These are phyloP conservation scores for Diadophis punctatus DNA, from an alignment of 2,113 vertebrate genomes.

Conservation along the genomic window DNA sequence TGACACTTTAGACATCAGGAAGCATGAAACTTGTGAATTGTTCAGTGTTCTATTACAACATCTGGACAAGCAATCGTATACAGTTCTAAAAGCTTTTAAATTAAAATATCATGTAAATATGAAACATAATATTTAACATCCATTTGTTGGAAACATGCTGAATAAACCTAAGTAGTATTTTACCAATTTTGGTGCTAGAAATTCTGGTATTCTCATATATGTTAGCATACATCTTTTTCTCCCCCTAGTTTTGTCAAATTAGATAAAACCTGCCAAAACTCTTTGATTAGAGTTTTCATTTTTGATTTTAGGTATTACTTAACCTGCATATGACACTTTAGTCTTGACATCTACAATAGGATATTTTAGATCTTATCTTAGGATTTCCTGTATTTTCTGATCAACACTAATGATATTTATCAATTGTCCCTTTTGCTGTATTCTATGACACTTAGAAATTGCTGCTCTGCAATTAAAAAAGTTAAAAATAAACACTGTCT, in stretches of 20 bases:
- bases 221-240: slow-evolving; percentile 3
- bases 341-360: slow-evolving; percentile 45
- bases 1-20: slow-evolving; percentile 79
- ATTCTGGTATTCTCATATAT: slow-evolving; percentile 29
- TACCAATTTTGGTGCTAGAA: slow-evolving; percentile 24
- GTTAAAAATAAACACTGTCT: slow-evolving; percentile 40
- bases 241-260: slow-evolving; percentile 33
- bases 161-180: slow-evolving; percentile 43
- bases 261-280: slow-evolving; percentile 28
- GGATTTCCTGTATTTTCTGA: slow-evolving; percentile 29
- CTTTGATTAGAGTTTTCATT: slow-evolving; percentile 13
- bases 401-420: not conserved
- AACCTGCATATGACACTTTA: not conserved
- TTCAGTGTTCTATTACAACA: slow-evolving; percentile 59
- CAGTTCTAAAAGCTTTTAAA: slow-evolving; percentile 35
- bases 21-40: slow-evolving; percentile 91
- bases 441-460: slow-evolving; percentile 51
- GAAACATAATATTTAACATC: slow-evolving; percentile 44
- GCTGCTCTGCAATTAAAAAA: slow-evolving; percentile 37
- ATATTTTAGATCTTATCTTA: slow-evolving; percentile 27
- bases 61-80: slow-evolving; percentile 47
- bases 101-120: slow-evolving; percentile 23
- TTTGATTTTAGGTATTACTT: slow-evolving; percentile 47
- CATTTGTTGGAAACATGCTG: slow-evolving; percentile 45
- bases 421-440: slow-evolving; percentile 46